Percentiles rank a stretch among this genome's conserved stretches.
Evolutionary conservation across 2,888 invertebrate genomes (phyloP).

Genomic region (Pyrrhosoma nymphula): DNA sequence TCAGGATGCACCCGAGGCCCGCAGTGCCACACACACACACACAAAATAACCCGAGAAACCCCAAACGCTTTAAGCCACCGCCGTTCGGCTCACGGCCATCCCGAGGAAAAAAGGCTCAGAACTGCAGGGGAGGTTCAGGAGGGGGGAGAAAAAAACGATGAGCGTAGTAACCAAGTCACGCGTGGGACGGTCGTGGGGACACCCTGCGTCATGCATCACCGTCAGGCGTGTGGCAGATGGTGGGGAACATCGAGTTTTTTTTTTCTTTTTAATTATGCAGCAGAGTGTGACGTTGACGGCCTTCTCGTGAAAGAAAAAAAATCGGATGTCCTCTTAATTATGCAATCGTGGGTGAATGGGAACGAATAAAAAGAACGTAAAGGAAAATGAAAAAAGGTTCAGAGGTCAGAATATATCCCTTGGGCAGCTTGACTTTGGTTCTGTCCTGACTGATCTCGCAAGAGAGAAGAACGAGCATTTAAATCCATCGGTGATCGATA

Average conservation of each 20-base stretch:
- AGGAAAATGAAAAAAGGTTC: background rate
- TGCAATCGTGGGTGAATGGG: background rate
- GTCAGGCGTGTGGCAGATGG: no score
- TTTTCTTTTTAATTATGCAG: background rate
- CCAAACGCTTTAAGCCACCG: background rate
- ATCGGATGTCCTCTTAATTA: background rate
- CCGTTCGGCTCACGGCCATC: background rate
- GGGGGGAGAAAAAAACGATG: no score
- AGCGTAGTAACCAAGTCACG: background rate
- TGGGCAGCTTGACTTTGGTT: background rate
- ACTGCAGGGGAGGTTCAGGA: no score
- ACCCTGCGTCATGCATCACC: background rate
- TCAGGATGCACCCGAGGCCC: background rate
- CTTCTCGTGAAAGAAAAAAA: background rate
- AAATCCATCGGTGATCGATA: no score
- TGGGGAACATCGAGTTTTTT: no score
- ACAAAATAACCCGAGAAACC: background rate
- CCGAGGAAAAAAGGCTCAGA: background rate
- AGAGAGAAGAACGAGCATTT: no score
- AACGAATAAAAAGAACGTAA: background rate
- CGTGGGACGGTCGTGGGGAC: background rate
- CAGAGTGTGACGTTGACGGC: background rate
- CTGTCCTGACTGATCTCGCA: background rate
- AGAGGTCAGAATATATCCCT: background rate
- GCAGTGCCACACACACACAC: background rate